Base-by-base conservation (phyloP, 53 echinoderm and acorn worm genomes). In the Pentamera pediparva region DNA sequence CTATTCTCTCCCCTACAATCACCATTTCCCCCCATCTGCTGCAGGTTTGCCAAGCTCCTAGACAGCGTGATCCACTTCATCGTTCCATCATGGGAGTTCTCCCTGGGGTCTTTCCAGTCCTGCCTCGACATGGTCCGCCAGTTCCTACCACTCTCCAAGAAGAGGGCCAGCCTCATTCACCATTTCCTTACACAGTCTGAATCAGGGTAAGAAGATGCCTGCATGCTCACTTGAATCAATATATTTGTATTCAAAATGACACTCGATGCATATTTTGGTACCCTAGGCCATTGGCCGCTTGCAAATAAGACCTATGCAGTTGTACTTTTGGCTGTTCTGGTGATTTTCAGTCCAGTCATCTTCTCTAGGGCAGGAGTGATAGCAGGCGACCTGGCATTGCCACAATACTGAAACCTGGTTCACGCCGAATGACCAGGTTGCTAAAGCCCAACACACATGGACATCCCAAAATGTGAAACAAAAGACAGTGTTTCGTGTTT, bases 31-130 rank as follows among this genome's bases (percentile, higher is more conserved):
- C 47, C 12, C 48, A 52, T 59, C 37, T 52, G 32, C 24, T 18
- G 35, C 37, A 89, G 89, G 54, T 96, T 96, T 75, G 82, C 91
- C 57, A 82, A 79, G 45, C 82, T 96, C 47, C 49, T 96, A 17
- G 96, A 96, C 75, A 86, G 96, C 38, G 91, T 88, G 7, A 88
- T 96, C 52, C 90, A 96, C 30, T 96, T 88, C 72, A 91, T 96
- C 18, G 88, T 96, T 12, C 96, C 96, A 32, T 85, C 84, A 20
- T 96, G 96, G 96, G 88, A 89, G 55, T 91, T 79, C 34, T 91
- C 96, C 3, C 73, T 96, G 13, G 91, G 96, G 0, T 96, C 96
- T 1, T 96, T 96, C 59, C 49, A 81, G 20, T 85, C 91, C 28
- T 67, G 67, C 45, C 79, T 96, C 11, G 91, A 96, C 25, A 88